Evolutionary conservation across 2,113 vertebrate genomes (phyloP), one percentile per base, ranked within the genome.

Genomic region (Pterocles gutturalis): DNA sequence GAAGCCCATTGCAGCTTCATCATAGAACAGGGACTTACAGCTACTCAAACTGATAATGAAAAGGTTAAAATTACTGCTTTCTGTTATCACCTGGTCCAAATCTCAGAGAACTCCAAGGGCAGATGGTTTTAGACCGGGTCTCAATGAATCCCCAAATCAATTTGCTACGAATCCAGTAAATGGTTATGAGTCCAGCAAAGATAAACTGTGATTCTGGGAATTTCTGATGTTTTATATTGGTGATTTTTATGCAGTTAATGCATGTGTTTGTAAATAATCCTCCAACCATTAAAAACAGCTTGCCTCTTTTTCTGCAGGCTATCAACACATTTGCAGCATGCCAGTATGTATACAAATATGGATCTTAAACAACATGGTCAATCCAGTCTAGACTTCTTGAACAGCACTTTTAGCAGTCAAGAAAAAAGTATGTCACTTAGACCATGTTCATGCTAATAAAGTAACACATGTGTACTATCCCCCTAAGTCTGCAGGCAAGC

Each of bases 181-280:
- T 66, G 6, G 60, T 36, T 55, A 31, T 34, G 64, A 77, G 43
- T 53, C 29, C 76, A 93, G 51, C 14, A 88, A 94, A 76, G 64
- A 93, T 17, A 89, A 78, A 61, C 17, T 51, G 31, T 61, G 45
- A 54, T 82, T 82, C 75, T 65, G 53, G 54, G 77, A 87, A 55
- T 65, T 89, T 89, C 66, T 85, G 57, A n/a, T 62, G 48, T 28
- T 90, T 66, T 76, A 19, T 70, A 21, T n/a, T 82, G 41, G 33
- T 60, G 75, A 46, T 46, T 96, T 86, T 92, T 57, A 82, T 61
- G 48, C 65, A 71, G 55, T 61, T 87, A 71, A 93, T 87, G 45
- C 17, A 72, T 5, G 1, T 81, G 64, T 93, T 96, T 91, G 48
- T 88, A 92, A 97, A 95, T 87, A 87, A 87, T 85, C 91, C 65